A percentile compares a stretch with the other conserved stretches of the same genome.
phyloP scores from a whole-genome alignment of 2,888 invertebrate species.

The Drosophila mimetica region DNA sequence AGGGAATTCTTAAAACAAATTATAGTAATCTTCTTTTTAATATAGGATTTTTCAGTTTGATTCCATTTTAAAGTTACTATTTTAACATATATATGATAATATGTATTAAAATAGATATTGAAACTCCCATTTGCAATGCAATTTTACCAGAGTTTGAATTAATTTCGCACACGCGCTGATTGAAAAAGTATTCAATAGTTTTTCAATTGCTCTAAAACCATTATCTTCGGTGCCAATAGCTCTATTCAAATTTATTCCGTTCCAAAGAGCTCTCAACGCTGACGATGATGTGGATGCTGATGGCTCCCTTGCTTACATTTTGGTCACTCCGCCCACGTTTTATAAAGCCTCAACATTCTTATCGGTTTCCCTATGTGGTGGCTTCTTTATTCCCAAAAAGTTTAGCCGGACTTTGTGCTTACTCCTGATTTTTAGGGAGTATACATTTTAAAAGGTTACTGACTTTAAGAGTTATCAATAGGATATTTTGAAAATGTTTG shows the following conservation, averaged over 20 bases:
- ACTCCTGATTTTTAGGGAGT: neutral
- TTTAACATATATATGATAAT: too few species aligned
- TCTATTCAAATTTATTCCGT: slow-evolving; percentile 25
- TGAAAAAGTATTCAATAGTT: neutral
- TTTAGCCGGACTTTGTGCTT: neutral
- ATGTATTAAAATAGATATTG: neutral
- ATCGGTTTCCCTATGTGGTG: neutral
- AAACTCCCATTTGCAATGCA: neutral
- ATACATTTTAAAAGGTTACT: neutral
- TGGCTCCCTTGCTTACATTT: slow-evolving; percentile 40
- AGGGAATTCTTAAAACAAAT: neutral
- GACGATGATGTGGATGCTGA: slow-evolving; percentile 24
- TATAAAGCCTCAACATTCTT: neutral
- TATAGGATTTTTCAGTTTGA: neutral
- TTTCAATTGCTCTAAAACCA: slow-evolving; percentile 1
- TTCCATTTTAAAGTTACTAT: neutral
- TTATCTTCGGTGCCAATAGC: slow-evolving; percentile 5
- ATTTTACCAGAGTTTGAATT: neutral
- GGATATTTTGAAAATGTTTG: too few species aligned
- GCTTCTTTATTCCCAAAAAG: slow-evolving; percentile 1
- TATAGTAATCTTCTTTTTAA: neutral
- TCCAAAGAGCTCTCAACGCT: slow-evolving; percentile 11
- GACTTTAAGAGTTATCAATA: too few species aligned
- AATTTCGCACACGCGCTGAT: neutral
- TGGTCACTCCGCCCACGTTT: slow-evolving; percentile 19